A percentile compares a stretch with the other conserved stretches of the same genome.
These are phyloP conservation scores for Catocala sponsa DNA, from an alignment of 2,888 invertebrate genomes.

Conservation along the genomic window DNA sequence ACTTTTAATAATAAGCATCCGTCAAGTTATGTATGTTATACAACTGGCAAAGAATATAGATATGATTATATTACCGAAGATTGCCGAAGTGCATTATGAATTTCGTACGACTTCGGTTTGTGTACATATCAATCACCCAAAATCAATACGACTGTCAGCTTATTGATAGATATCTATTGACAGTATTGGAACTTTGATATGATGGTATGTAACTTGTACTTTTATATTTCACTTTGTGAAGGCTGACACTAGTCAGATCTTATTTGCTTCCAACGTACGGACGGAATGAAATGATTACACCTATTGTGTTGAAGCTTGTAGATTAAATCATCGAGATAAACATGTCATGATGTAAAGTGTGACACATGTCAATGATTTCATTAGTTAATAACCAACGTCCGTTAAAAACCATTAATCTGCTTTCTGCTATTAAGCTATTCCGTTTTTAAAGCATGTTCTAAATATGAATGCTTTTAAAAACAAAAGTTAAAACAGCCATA, in stretches of 20 bases:
- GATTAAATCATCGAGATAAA: slow-evolving; percentile 32
- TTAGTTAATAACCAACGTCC: not conserved
- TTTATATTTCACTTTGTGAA: not conserved
- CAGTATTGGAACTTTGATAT: not conserved
- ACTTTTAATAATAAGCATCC: no score
- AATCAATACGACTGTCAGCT: not conserved
- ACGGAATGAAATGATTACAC: slow-evolving; percentile 28
- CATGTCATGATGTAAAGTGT: not conserved
- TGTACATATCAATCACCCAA: not conserved
- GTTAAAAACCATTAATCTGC: slow-evolving; percentile 6
- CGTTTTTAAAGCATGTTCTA: slow-evolving; percentile 29
- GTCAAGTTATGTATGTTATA: no score
- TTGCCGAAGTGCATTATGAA: not conserved
- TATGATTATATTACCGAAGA: not conserved
- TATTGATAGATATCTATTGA: slow-evolving; percentile 1
- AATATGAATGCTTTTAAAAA: slow-evolving; percentile 41
- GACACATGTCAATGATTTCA: not conserved
- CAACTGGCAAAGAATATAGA: no score
- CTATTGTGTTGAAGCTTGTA: slow-evolving; percentile 25
- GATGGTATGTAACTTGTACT: not conserved
- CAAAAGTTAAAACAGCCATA: slow-evolving; percentile 20
- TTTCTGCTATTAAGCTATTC: slow-evolving; percentile 16
- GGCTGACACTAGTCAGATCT: not conserved
- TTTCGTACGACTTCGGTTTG: not conserved
- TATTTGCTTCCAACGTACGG: not conserved